A percentile compares a stretch with the other conserved stretches of the same genome.
These are phyloP conservation scores for Nebria salina DNA, from an alignment of 2,888 invertebrate genomes.

Conservation along the genomic window DNA sequence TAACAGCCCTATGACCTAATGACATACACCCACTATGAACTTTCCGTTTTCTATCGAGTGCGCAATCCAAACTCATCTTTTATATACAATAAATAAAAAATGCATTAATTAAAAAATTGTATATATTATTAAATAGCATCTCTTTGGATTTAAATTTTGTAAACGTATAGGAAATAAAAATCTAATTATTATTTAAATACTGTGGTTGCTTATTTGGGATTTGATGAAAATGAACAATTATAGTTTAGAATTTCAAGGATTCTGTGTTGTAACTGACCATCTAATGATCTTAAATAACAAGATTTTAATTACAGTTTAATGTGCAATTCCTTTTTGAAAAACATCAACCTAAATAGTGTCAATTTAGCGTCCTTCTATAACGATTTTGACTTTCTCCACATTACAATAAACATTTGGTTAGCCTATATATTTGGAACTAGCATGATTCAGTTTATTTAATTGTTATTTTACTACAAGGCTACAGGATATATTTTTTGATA, in stretches of 20 bases:
- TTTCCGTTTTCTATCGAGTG: conserved; percentile 4
- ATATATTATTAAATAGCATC: too few species aligned
- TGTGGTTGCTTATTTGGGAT: not conserved
- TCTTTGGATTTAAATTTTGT: too few species aligned
- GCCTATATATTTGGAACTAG: not conserved
- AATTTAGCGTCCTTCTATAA: conserved; percentile 4
- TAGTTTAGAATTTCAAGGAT: conserved; percentile 5
- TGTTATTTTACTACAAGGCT: not conserved
- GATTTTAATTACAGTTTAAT: conserved; percentile 29
- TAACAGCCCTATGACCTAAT: conserved; percentile 11
- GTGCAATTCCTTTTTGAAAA: conserved; percentile 20
- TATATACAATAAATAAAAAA: not conserved
- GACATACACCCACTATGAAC: conserved; percentile 19
- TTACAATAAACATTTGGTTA: not conserved
- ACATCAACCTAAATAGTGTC: conserved; percentile 26
- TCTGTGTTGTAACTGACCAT: conserved; percentile 6
- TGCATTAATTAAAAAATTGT: not conserved
- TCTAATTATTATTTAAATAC: too few species aligned
- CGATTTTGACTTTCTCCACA: not conserved
- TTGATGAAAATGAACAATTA: not conserved
- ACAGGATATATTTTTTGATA: not conserved
- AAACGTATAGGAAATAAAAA: too few species aligned
- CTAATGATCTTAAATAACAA: conserved; percentile 32
- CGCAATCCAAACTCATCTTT: conserved; percentile 5
- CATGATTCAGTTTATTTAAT: conserved; percentile 2